Evolutionary conservation across 1,140 invertebrate species (phyloP), one percentile per base, ranked within the genome.

Genomic region (Drosophila triauraria): DNA sequence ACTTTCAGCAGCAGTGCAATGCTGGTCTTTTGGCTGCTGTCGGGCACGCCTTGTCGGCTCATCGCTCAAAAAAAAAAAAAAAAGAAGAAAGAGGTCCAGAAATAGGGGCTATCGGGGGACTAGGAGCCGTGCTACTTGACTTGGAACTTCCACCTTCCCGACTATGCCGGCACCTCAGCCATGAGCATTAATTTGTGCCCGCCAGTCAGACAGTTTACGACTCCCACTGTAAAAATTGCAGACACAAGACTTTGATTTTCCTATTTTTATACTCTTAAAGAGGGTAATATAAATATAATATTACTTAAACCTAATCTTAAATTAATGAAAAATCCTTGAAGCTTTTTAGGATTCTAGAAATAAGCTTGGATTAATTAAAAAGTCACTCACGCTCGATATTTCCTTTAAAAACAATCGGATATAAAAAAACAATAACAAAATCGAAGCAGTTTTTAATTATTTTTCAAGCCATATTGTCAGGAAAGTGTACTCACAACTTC

Each of bases 181-280:
- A 59, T 64, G 46, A 68, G 75, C 76, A 78, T 83, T 87, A 88
- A 87, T 83, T 83, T 87, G 84, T 84, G 83, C 71, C 80, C 81
- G 84, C 76, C 67, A 83, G 80, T 80, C 77, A 80, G 75, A 57
- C 77, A 74, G 80, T 84, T 80, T 75, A 83, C 80, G 61, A 88
- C 83, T 90, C 84, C 83, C 83, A 79, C 83, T 74, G 58, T 61
- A 63, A 81, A 75, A 72, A 72, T 77, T 50, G 76, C 82, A 67
- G 50, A 30, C 38, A 60, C 32, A 59, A 42, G 59, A 25, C 51
- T 54, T 42, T 58, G 68, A 74, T 64, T 85, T 69, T 64, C 1
- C 32, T 50, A 42, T 25, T 10, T 12, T 27, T 6, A 48, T 72
- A 72, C 67, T 27, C 69, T 71, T 42, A 8, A 8, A 2, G 1